Conservation (phyloP, 2,888 invertebrate genomes). For the Xylota sylvarum region DNA sequence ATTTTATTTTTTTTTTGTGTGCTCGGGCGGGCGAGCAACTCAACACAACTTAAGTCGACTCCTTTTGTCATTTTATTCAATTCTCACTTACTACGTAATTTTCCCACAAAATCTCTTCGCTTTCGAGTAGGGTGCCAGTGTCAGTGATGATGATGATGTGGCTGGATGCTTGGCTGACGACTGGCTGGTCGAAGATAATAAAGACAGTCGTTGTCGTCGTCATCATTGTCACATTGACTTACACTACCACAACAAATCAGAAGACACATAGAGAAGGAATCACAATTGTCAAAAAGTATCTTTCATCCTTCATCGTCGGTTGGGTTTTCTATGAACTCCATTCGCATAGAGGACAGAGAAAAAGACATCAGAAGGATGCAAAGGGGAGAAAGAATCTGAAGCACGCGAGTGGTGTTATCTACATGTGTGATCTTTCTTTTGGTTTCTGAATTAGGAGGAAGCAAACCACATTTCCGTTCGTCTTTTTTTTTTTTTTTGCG, state of each 20-base stretch:
- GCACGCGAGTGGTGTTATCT: constrained; percentile 69
- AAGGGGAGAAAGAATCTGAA: constrained; percentile 15
- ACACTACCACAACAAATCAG: constrained; percentile 35
- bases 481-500: constrained; percentile 19
- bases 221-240: constrained; percentile 61
- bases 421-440: constrained; percentile 69
- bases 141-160: constrained; percentile 29
- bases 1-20: constrained; percentile 23
- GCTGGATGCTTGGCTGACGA: constrained; percentile 43
- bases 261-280: neutral
- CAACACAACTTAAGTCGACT: constrained; percentile 19
- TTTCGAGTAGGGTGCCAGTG: constrained; percentile 14
- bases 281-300: constrained; percentile 56
- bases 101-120: constrained; percentile 52
- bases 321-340: neutral
- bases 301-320: constrained; percentile 29
- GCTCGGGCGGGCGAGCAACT: constrained; percentile 1
- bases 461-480: constrained; percentile 75
- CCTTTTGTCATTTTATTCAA: constrained; percentile 72
- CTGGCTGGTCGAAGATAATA: constrained; percentile 75
- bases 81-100: constrained; percentile 51
- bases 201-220: constrained; percentile 71
- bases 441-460: constrained; percentile 74
- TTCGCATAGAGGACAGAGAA: neutral
- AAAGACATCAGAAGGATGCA: neutral